Base-by-base conservation (phyloP, 2,113 vertebrate species). In the Anhinga rufa region DNA sequence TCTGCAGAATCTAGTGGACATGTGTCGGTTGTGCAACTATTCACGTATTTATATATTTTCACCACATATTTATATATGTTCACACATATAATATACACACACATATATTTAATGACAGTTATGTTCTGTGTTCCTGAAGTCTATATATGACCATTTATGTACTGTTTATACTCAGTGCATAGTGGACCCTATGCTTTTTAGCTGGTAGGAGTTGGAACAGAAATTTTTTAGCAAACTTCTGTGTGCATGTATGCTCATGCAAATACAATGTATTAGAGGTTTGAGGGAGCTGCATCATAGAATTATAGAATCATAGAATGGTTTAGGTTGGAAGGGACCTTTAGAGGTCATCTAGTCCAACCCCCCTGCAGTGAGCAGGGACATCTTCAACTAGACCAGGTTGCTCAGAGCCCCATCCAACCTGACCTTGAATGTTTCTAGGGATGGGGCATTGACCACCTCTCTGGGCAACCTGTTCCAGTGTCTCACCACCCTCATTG, bases 161-260 rank as follows among this genome's bases (percentile, higher is more conserved):
- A 24, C 18, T 58, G 10, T 42, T 82, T 42, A 31, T 87, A 14
- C 85, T 90, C 48, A 64, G 42, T 34, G 42, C n/a, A 22, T 25
- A 22, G 24, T 14, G 9, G 20, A 51, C 12, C 3, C 6, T 38
- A 3, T 61, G n/a, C 7, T 72, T 95, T 88, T 82, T 44, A 70
- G 40, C 26, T 92, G 31, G 20, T 70, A 44, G 26, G 31, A 65
- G 26, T 42, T 75, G 55, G 24, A 91, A 32, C 11, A 62, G 20
- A 66, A n/a, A 2, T 32, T 13, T 90, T 87, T 86, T 44, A 40
- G 32, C 29, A 55, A 46, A 38, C 14, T 64, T 78, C 26, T 60
- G 14, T 19, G 7, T 51, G 5, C 22, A 6, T 51, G 5, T 22
- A 24, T 46, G 12, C 9, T 49, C 0, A 1, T 64, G 62, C 44